Conservation (phyloP, 2,113 vertebrate genomes). For the Indicator maculatus region DNA sequence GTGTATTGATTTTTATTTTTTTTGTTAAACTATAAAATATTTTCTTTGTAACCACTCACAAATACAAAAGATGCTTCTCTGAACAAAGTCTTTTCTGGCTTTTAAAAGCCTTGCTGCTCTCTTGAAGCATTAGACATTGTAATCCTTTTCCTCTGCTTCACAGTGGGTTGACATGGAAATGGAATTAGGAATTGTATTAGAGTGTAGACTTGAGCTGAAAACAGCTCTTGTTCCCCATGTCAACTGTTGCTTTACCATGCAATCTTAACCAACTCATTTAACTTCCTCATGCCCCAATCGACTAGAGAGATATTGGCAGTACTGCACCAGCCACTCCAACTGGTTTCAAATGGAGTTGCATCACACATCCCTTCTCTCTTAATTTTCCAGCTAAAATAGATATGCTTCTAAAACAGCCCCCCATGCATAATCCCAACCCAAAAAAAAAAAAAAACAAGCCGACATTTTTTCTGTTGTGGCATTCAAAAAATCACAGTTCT, state of each 20-base stretch:
- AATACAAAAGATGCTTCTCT: not conserved
- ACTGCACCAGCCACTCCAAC: not conserved
- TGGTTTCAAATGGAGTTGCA: not conserved
- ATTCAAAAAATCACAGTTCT: not conserved
- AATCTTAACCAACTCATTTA: not conserved
- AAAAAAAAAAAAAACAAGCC: not conserved
- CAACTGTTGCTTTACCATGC: not conserved
- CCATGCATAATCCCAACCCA: rapidly evolving
- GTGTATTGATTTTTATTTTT: not conserved
- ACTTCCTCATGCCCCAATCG: not conserved
- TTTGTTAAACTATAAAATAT: not conserved
- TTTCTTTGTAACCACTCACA: not conserved
- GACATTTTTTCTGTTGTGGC: not conserved
- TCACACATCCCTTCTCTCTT: not conserved
- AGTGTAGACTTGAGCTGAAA: rapidly evolving
- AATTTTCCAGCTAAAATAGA: not conserved
- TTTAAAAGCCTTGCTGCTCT: not conserved
- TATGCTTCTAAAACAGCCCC: not conserved
- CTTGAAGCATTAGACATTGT: not conserved
- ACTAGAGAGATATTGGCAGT: not conserved
- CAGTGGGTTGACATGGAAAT: not conserved
- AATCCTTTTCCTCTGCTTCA: not conserved
- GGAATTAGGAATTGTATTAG: not conserved
- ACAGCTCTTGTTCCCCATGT: not conserved
- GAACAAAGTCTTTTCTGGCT: not conserved